Base-by-base conservation (phyloP, 2,888 invertebrate species). In the Lepidochrysops patricia region DNA sequence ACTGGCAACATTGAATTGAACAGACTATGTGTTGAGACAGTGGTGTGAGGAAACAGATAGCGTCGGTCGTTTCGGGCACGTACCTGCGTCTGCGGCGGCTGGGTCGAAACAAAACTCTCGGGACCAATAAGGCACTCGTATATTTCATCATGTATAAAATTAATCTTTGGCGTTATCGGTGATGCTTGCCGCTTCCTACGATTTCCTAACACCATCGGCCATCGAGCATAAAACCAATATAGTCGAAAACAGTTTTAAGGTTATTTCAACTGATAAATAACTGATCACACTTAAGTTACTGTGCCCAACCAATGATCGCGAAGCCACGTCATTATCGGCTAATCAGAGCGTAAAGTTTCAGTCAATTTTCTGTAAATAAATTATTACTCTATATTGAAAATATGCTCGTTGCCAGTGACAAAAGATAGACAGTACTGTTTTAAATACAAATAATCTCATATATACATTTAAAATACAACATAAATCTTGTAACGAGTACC, bases 11-110 rank as follows among this genome's bases (percentile, higher is more conserved):
- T 19, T 9, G 4, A 43, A 9, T 19, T 9, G 27, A 52, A 52
- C 4, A 27, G 13, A n/a, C 26, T 52, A n/a, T 52, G 26, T 4
- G 1, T 4, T 13, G 5, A 48, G 25, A 57, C 29, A 60, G 60
- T 58, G 62, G 63, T 35, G 71, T 71, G 74, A n/a, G n/a, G n/a
- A 74, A 76, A 75, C 37, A 80, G 68, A 72, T 77, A 81, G 83
- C 79, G 82, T 54, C 54, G 54, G 29, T 54, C 29, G 27, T 15
- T 92, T 91, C 92, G 92, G 94, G 91, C 93, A 90, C 77, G 93
- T 91, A 91, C 91, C 92, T 84, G 86, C 77, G 74, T 77, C 72
- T 71, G 69, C 74, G 75, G 69, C 70, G 74, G 54, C 54, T 70
- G 80, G 64, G 74, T 75, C 72, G 73, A 82, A 87, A 83, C 83